Conservation (phyloP, 2,113 vertebrate genomes). For the Butastur rufipennis region DNA sequence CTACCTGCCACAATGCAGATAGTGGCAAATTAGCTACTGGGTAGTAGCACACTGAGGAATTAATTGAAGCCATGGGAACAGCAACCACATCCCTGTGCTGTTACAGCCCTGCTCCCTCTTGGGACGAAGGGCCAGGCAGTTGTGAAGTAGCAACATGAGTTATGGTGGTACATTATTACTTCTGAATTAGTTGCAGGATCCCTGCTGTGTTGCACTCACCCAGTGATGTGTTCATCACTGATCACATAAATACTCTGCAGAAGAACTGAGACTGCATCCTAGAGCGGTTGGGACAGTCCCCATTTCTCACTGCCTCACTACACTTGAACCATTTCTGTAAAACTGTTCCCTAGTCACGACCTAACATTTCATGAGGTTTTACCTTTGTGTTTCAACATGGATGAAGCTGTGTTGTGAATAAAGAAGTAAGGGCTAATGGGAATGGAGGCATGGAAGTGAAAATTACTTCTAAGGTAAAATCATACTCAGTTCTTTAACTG, state of each 20-base stretch:
- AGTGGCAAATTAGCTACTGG: background rate
- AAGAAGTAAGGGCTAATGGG: background rate
- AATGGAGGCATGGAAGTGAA: background rate
- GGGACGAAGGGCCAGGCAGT: accelerated
- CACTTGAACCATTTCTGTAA: background rate
- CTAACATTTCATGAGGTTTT: background rate
- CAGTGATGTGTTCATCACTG: background rate
- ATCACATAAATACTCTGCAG: background rate
- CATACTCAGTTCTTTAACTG: background rate
- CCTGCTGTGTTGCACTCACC: background rate
- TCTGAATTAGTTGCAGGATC: background rate
- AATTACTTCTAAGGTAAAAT: background rate
- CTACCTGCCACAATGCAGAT: background rate
- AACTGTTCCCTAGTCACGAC: background rate
- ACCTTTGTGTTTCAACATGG: background rate
- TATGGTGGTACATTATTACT: accelerated
- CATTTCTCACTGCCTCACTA: background rate
- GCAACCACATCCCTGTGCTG: background rate
- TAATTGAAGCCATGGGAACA: background rate
- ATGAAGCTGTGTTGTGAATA: background rate
- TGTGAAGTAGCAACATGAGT: background rate
- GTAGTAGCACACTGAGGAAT: background rate
- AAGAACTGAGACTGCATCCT: background rate
- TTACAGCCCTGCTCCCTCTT: background rate
- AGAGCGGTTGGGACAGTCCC: background rate